A percentile compares a stretch with the other conserved stretches of the same genome.
phyloP scores from a whole-genome alignment of 2,113 vertebrate genomes.

The Rhipidura dahli region DNA sequence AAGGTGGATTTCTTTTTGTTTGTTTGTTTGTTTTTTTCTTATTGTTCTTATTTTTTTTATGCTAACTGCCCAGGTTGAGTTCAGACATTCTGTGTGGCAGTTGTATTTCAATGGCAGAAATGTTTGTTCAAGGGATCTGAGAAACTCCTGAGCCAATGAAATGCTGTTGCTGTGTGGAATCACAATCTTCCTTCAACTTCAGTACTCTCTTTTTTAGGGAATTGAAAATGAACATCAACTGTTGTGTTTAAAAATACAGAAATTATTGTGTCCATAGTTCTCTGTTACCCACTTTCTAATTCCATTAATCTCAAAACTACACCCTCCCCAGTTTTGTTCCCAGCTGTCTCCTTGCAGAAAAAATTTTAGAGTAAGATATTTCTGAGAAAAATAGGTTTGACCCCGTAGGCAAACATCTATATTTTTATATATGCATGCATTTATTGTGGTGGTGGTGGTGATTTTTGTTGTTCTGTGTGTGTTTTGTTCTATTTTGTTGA shows the following conservation, averaged over 20 bases:
- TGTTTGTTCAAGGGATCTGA: not conserved
- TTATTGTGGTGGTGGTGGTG: not conserved
- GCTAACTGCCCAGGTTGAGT: not conserved
- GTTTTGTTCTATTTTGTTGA: not conserved
- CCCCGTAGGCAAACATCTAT: accelerated
- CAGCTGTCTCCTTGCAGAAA: not conserved
- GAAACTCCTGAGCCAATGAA: not conserved
- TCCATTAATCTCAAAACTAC: not conserved
- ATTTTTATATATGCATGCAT: not conserved
- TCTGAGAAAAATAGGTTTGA: not conserved
- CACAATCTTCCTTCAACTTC: not conserved
- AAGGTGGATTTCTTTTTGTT: not conserved
- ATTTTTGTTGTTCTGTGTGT: not conserved
- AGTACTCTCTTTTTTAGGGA: not conserved
- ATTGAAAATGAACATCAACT: not conserved
- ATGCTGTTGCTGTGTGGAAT: not conserved
- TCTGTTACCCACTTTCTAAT: not conserved
- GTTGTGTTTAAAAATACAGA: not conserved
- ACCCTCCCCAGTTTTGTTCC: not conserved
- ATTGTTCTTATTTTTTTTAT: not conserved
- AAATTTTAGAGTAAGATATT: not conserved
- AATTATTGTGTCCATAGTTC: not conserved
- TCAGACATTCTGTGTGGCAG: not conserved
- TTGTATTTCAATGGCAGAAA: not conserved
- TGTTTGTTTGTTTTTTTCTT: too few species aligned